Evolutionary conservation across 2,888 invertebrate species (phyloP).

Genomic region (Hylaea fasciaria): DNA sequence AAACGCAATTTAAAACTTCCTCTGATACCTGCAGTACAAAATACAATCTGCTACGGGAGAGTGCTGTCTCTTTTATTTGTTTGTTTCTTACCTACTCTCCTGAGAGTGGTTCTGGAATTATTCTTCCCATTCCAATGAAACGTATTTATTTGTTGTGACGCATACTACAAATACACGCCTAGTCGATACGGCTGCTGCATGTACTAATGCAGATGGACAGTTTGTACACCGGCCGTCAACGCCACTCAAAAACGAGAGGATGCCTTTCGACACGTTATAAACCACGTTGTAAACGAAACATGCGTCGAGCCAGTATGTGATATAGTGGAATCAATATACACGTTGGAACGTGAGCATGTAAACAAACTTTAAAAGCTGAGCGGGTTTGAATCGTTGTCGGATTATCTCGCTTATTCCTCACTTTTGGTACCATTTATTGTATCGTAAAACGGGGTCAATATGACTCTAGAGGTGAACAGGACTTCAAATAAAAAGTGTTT

Average conservation of each 20-base stretch:
- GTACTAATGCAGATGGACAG: constrained; percentile 16
- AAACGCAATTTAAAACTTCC: constrained; percentile 10
- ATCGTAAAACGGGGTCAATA: no score
- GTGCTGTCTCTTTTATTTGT: constrained; percentile 16
- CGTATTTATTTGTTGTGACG: constrained; percentile 22
- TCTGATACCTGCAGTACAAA: constrained; percentile 13
- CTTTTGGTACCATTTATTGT: neutral
- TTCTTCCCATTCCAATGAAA: constrained; percentile 6
- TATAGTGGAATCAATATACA: constrained; percentile 27
- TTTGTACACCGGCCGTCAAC: constrained; percentile 21
- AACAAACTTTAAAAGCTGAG: constrained; percentile 22
- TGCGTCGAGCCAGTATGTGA: constrained; percentile 14
- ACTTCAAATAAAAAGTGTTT: no score
- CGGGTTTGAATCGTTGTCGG: constrained; percentile 3
- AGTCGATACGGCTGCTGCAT: constrained; percentile 16
- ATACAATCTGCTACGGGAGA: constrained; percentile 20
- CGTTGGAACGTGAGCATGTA: constrained; percentile 7
- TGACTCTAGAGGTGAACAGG: no score
- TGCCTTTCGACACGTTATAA: constrained; percentile 26
- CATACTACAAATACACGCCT: constrained; percentile 11
- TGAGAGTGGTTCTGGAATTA: constrained; percentile 12
- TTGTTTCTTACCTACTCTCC: constrained; percentile 18
- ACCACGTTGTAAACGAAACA: constrained; percentile 27
- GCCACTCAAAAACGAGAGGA: constrained; percentile 15
- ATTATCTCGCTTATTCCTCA: neutral